These are phyloP conservation scores for Cisticola juncidis DNA, from an alignment of 2,113 vertebrate species.

Conservation along the genomic window DNA sequence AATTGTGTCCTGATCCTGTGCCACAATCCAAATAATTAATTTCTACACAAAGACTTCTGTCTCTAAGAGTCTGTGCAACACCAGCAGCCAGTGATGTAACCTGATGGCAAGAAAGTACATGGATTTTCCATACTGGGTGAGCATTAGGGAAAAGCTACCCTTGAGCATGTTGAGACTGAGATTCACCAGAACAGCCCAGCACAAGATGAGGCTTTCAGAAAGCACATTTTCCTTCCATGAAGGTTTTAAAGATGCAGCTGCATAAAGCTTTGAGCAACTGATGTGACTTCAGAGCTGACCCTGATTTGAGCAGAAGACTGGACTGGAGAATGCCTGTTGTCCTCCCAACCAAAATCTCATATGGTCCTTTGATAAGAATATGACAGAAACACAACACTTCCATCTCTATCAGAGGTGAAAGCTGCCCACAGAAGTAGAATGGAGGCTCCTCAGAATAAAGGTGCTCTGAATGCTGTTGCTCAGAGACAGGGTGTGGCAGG, in stretches of 20 bases:
- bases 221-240: not conserved
- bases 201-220: not conserved
- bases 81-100: not conserved
- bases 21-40: not conserved
- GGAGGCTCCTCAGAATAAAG: not conserved
- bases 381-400: not conserved
- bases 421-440: not conserved
- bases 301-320: not conserved
- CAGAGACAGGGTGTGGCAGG: not conserved
- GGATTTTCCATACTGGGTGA: not conserved
- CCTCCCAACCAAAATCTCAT: not conserved
- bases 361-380: not conserved
- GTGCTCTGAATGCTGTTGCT: not conserved
- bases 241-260: not conserved
- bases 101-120: not conserved
- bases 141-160: not conserved
- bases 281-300: not conserved
- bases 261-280: not conserved
- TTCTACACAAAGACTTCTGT: not conserved
- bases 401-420: not conserved
- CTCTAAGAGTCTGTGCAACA: not conserved
- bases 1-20: not conserved
- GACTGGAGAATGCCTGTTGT: not conserved
- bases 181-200: not conserved
- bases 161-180: not conserved